Conservation (phyloP, 2,113 vertebrate genomes). For the Syrrhaptes paradoxus region DNA sequence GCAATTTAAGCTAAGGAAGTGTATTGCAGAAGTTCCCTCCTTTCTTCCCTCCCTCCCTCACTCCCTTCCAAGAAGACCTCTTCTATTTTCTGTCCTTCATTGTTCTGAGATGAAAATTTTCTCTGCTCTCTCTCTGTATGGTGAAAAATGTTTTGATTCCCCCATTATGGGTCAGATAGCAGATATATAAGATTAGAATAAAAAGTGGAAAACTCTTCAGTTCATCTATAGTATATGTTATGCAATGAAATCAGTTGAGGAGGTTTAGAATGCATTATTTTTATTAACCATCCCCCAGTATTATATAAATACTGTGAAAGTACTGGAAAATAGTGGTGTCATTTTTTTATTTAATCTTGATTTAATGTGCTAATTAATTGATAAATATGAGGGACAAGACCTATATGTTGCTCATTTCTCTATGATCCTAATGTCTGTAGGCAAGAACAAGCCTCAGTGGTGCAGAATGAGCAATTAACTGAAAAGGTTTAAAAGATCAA, state of each 20-base stretch:
- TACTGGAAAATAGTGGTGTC: background rate
- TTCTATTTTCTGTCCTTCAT: background rate
- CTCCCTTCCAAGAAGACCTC: background rate
- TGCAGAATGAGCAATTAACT: background rate
- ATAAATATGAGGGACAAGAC: background rate
- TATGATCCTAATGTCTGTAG: background rate
- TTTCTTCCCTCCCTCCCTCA: background rate
- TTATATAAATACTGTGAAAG: background rate
- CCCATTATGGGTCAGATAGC: background rate
- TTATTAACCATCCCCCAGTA: background rate
- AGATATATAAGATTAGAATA: background rate
- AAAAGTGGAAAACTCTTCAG: background rate
- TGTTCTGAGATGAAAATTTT: background rate
- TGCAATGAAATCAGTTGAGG: background rate
- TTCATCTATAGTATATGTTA: background rate
- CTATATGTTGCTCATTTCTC: background rate
- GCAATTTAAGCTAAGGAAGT: background rate
- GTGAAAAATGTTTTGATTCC: background rate
- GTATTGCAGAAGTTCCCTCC: background rate
- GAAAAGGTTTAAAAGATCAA: background rate
- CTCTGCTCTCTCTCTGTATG: background rate
- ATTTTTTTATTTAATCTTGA: background rate
- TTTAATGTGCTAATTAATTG: background rate
- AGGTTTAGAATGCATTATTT: background rate
- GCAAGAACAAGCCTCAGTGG: background rate